Base-by-base conservation (phyloP, 1,140 invertebrate genomes). In the Sogatella furcifera region DNA sequence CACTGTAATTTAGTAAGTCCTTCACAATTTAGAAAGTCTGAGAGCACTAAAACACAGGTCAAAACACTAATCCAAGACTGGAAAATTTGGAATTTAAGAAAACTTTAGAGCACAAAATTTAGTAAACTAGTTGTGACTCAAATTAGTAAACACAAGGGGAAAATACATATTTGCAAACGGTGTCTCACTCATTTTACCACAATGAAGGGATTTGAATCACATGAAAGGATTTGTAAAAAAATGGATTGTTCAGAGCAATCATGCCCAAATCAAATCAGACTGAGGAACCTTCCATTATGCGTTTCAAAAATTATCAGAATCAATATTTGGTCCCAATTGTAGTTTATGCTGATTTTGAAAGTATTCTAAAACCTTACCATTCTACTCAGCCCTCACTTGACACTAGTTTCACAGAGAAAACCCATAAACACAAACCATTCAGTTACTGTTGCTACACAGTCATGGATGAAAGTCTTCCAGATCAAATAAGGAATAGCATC, bases 281-380 rank as follows among this genome's bases (percentile, higher is more conserved):
- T 15, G 24, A 13, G 19, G 19, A 10, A 31, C 14, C 49, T 2
- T 44, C 43, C 52, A 17, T 53, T 19, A 21, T 60, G 31, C 41
- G 54, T 21, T 60, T 60, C 54, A 53, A 60, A 41, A 60, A 60
- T 38, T 54, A 24, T 53, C 58, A 52, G 9, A 42, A 38, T 28
- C 15, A 31, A 14, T 53, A 17, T 53, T 34, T 13, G 9, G 22
- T 53, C 3, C 58, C 58, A 14, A 60, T 60, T 5, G 58, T 60
- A 53, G 14, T 53, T 0, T 60, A 60, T 54, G 58, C 49, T 1
- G 58, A 60, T 24, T 60, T 60, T 41, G 58, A 60, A 13, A 53
- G 49, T 17, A 13, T 60, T n/a, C 54, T 60, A 19, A 49, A 46
- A 53, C 49, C 28, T n/a, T n/a, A n/a, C n/a, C n/a, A n/a, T n/a